Evolutionary conservation across 92 coral and sea anemone genomes (phyloP), one percentile per base, ranked within the genome.

Genomic region (Actinernus sp.): DNA sequence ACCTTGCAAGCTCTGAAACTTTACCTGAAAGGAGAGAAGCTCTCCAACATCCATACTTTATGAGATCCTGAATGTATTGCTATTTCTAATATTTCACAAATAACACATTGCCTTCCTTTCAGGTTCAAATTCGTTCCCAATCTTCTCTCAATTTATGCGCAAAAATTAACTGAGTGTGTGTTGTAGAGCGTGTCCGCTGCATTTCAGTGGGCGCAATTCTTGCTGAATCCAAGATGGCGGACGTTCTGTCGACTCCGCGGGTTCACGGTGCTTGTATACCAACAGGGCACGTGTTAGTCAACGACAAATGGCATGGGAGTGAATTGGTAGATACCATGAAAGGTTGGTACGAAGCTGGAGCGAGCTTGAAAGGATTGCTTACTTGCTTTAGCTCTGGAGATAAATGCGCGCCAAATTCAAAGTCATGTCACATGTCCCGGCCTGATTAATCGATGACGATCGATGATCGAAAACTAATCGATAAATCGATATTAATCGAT

Each of bases 301-400:
- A 81, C 49, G 97, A 79, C 21, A 94, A 86, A 69, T 94, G 89
- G 54, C 98, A 86, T 45, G 97, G 93, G 18, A 87, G 95, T 61
- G 87, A 66, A 31, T 32, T 91, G 20, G 90, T 83, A 4, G 87
- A 80, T 31, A 62, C 84, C 20, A 67, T 94, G 26, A 92, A 79
- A 91, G 97, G 98, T 94, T 68, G 50, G 83, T 60, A 2, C 43
- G 31, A 4, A 31, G 26, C 18, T 22, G 3, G 69, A 58, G 38
- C 33, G 40, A 6, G 26, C 8, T 20, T 1, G 7, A 7, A 7
- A 7, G 41, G 7, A 14, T 51, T 55, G 26, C 37, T 38, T 3
- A 30, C 2, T 5, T 17, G 4, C 25, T 28, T 38, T 28, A 30
- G 43, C 28, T 17, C 7, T 31, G 5, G 49, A 6, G 0, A n/a